Conservation (phyloP, 2,797 vertebrate genomes). For the Mionectes olivaceus region DNA sequence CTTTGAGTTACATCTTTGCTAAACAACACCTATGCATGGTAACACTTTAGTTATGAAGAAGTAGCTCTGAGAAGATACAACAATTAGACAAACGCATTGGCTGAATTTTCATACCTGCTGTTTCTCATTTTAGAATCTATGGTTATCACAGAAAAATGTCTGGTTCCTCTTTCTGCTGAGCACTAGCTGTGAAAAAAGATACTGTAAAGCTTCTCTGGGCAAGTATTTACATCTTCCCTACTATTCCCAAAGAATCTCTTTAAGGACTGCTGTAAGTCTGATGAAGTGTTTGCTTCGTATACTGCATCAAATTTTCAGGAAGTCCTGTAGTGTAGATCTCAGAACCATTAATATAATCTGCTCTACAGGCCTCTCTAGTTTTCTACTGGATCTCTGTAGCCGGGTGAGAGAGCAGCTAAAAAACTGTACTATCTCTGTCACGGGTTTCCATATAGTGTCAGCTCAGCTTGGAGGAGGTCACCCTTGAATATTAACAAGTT, state of each 20-base stretch:
- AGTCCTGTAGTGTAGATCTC: neutral
- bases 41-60: neutral
- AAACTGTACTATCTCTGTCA: neutral
- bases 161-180: neutral
- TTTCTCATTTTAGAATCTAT: constrained; percentile 26
- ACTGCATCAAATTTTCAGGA: neutral
- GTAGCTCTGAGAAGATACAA: neutral
- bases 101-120: neutral
- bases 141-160: constrained; percentile 7
- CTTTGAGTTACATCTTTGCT: neutral
- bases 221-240: neutral
- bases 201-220: neutral
- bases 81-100: neutral
- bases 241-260: neutral
- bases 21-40: neutral
- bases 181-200: neutral
- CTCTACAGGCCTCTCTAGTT: neutral
- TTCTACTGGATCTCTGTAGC: neutral
- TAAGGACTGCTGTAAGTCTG: neutral
- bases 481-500: neutral
- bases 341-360: neutral
- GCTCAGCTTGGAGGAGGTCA: neutral
- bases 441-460: neutral
- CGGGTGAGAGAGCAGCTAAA: neutral
- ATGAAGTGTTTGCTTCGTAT: neutral